phyloP scores from a whole-genome alignment of 2,113 vertebrate genomes.

The Chitala chitala region DNA sequence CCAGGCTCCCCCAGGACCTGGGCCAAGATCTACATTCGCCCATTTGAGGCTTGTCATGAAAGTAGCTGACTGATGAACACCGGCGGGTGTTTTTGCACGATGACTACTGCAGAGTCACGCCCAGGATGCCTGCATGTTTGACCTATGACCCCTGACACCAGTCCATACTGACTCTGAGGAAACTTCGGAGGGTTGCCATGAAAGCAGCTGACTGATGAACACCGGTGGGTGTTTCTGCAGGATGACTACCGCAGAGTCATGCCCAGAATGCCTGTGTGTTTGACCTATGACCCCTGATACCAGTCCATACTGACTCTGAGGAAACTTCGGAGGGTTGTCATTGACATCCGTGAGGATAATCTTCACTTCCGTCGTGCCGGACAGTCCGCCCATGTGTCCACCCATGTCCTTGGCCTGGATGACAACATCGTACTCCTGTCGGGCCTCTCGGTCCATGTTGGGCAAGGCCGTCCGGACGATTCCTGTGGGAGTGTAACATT shows the following conservation, averaged over 20 bases:
- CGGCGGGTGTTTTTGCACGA: background rate
- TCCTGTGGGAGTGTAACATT: constrained; percentile 52
- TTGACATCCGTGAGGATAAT: constrained; percentile 95
- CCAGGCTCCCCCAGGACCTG: background rate
- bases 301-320: constrained; percentile 79
- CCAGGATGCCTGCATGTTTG: background rate
- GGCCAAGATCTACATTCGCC: background rate
- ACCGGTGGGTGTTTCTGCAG: background rate
- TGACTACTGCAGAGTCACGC: background rate
- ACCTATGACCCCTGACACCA: background rate
- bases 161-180: constrained; percentile 82
- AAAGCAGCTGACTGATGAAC: background rate
- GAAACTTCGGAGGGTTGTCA: constrained; percentile 77
- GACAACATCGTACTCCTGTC: constrained; percentile 91
- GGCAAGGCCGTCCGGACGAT: constrained; percentile 92
- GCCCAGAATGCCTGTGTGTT: background rate
- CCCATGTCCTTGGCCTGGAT: constrained; percentile 99
- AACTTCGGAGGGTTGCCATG: constrained; percentile 77
- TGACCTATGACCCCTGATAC: background rate
- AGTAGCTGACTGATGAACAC: background rate
- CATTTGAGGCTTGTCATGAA: background rate
- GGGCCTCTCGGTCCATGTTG: constrained; percentile 95
- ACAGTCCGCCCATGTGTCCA: constrained; percentile 96
- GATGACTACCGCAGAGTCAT: too few species aligned
- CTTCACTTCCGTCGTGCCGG: constrained; percentile 94